A percentile compares a stretch with the other conserved stretches of the same genome.
Conservation (phyloP, 2,113 vertebrate genomes). For the Lepisosteus osseus region DNA sequence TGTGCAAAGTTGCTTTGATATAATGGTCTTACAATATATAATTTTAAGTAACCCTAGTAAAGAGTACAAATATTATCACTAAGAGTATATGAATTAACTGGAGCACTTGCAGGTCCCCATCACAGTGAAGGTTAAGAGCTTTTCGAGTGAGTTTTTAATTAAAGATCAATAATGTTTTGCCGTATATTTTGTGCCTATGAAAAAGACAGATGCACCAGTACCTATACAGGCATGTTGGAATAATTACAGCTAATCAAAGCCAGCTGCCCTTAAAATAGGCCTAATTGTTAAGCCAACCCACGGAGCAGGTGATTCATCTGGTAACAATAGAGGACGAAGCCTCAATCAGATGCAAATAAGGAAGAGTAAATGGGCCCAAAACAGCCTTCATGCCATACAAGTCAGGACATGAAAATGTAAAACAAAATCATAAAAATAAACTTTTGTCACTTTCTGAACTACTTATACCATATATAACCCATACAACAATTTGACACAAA, state of each 20-base stretch:
- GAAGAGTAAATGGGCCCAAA: neutral
- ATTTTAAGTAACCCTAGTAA: constrained; percentile 75
- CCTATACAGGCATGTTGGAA: constrained; percentile 34
- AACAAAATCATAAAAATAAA: no score
- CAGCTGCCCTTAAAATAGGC: constrained; percentile 6
- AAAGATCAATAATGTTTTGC: constrained; percentile 74
- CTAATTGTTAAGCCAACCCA: neutral
- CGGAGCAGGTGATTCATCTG: neutral
- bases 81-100: constrained; percentile 78
- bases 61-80: constrained; percentile 80
- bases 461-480: no score
- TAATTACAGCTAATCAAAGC: constrained; percentile 3
- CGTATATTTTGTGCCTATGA: constrained; percentile 61
- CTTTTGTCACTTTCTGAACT: no score
- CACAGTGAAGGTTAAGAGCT: constrained; percentile 73
- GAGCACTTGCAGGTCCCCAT: constrained; percentile 58
- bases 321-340: neutral
- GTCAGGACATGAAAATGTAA: no score
- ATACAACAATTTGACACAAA: no score
- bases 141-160: constrained; percentile 62
- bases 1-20: constrained; percentile 64
- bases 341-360: neutral
- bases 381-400: neutral
- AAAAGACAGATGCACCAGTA: constrained; percentile 53
- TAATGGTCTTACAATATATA: constrained; percentile 74